Evolutionary conservation across 64 coral and sea anemone genomes (phyloP).

Genomic region (Astreopora myriophthalma): DNA sequence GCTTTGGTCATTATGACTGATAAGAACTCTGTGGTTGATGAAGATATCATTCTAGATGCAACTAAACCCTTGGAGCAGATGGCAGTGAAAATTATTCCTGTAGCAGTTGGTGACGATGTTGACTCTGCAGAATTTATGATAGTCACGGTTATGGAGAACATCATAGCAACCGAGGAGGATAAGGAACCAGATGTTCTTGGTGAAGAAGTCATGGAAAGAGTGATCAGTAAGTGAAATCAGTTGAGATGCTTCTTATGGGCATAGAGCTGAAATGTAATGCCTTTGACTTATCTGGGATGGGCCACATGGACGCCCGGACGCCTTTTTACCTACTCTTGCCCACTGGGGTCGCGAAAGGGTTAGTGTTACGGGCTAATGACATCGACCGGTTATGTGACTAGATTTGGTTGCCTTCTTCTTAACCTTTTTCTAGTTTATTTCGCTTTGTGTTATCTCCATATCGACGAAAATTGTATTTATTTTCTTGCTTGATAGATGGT

Average conservation of each 20-base stretch:
- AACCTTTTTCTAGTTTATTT: too few relatives aligned
- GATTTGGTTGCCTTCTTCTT: too few relatives aligned
- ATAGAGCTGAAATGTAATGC: neutral
- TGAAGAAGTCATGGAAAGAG: conserved; percentile 68
- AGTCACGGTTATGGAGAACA: conserved; percentile 32
- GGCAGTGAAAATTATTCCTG: conserved; percentile 67
- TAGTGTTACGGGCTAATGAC: too few relatives aligned
- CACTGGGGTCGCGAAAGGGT: too few relatives aligned
- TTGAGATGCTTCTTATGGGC: neutral
- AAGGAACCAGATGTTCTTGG: conserved; percentile 33
- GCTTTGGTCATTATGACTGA: conserved; percentile 55
- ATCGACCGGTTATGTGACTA: too few relatives aligned
- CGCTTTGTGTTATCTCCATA: neutral
- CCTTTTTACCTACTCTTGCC: too few relatives aligned
- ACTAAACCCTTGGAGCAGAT: conserved; percentile 33
- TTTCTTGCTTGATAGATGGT: neutral
- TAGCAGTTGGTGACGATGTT: conserved; percentile 60
- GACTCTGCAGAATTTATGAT: neutral
- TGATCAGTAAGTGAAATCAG: conserved; percentile 22
- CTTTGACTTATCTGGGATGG: too few relatives aligned
- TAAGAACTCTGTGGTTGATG: conserved; percentile 27
- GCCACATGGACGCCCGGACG: too few relatives aligned
- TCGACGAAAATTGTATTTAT: neutral
- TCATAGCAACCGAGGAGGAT: conserved; percentile 35
- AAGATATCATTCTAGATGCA: conserved; percentile 1